A percentile compares a stretch with the other conserved stretches of the same genome.
phyloP scores from a whole-genome alignment of 2,797 vertebrate genomes.

The Labroides dimidiatus region DNA sequence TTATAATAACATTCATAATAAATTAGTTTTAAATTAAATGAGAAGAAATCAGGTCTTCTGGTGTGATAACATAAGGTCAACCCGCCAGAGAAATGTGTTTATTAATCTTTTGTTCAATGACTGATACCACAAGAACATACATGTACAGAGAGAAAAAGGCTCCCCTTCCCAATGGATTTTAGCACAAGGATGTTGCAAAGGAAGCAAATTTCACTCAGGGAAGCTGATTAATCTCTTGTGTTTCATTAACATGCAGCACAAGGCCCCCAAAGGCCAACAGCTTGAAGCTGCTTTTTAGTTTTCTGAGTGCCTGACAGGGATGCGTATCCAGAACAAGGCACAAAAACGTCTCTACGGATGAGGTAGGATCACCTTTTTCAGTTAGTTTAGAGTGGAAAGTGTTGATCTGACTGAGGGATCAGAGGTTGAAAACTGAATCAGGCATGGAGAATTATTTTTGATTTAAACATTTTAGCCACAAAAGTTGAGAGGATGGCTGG shows the following conservation, averaged over 20 bases:
- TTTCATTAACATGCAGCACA: conserved; percentile 58
- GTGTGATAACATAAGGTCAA: neutral
- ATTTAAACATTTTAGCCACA: conserved; percentile 16
- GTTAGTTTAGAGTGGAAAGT: neutral
- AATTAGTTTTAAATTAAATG: no score
- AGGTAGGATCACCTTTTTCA: conserved; percentile 9
- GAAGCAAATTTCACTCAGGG: conserved; percentile 64
- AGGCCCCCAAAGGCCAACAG: conserved; percentile 45
- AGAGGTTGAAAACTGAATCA: neutral
- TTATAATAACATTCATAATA: no score
- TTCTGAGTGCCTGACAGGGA: conserved; percentile 25
- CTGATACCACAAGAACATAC: conserved; percentile 2
- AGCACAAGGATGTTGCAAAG: conserved; percentile 47
- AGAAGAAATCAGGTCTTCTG: neutral
- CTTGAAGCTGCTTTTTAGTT: conserved; percentile 33
- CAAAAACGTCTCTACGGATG: conserved; percentile 13
- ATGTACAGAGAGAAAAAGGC: conserved; percentile 21
- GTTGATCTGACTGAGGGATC: conserved; percentile 8
- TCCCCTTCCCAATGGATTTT: conserved; percentile 12
- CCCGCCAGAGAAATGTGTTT: neutral
- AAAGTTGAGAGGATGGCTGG: neutral
- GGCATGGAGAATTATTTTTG: neutral
- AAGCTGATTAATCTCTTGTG: conserved; percentile 80
- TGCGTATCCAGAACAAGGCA: conserved; percentile 1
- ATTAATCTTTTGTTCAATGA: neutral